Evolutionary conservation across 2,113 vertebrate genomes (phyloP).

Genomic region (Myxocyprinus asiaticus): DNA sequence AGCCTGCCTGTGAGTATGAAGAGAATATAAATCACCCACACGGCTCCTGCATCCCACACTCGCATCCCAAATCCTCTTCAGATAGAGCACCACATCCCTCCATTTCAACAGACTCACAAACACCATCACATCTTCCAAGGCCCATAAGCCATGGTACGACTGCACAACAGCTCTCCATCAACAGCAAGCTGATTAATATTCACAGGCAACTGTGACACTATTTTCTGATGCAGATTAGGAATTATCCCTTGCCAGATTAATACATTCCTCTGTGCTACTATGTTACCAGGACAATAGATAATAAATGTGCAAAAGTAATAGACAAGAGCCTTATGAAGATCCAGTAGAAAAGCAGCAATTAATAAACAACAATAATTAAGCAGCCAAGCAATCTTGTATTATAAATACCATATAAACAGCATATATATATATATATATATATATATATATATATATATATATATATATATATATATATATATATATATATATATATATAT

Average conservation of each 20-base stretch:
- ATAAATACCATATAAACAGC: no score
- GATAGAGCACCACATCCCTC: background rate
- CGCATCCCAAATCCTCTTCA: constrained; percentile 17
- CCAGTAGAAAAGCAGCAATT: background rate
- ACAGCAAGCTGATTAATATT: constrained; percentile 11
- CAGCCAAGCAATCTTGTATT: background rate
- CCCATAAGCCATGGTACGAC: constrained; percentile 9
- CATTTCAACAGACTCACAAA: constrained; percentile 10
- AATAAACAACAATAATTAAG: background rate
- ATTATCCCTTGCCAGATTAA: background rate
- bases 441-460: no score
- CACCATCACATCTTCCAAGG: constrained; percentile 3
- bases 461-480: no score
- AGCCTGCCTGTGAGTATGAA: constrained; percentile 18
- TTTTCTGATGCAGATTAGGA: background rate
- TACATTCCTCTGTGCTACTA: background rate
- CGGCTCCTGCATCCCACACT: constrained; percentile 22
- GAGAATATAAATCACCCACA: constrained; percentile 44
- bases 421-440: no score
- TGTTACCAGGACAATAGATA: background rate
- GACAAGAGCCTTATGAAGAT: background rate
- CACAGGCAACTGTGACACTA: background rate
- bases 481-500: no score
- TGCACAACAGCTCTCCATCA: background rate
- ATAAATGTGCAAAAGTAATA: background rate